These are phyloP conservation scores for Epinotia demarniana DNA, from an alignment of 2,888 invertebrate species.

Conservation along the genomic window DNA sequence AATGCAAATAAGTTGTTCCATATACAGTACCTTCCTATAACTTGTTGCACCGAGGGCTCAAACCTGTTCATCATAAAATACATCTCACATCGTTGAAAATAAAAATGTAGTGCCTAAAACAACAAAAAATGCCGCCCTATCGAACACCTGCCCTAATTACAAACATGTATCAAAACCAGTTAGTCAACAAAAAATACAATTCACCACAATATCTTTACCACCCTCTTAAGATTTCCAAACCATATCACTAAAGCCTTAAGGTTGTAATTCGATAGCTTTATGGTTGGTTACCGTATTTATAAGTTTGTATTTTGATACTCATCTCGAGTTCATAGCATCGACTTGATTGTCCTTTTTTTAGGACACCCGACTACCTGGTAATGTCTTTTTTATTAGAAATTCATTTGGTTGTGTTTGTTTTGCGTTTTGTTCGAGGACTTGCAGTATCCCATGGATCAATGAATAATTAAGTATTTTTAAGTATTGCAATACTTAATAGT, in stretches of 20 bases:
- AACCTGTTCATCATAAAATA: slow-evolving; percentile 22
- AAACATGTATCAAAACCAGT: slow-evolving; percentile 67
- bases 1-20: neutral
- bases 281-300: slow-evolving; percentile 5
- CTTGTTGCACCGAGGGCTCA: neutral
- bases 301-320: slow-evolving; percentile 52
- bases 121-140: slow-evolving; percentile 64
- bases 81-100: slow-evolving; percentile 43
- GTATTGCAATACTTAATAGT: too few relatives aligned
- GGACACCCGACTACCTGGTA: slow-evolving; percentile 67
- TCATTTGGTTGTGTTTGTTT: slow-evolving; percentile 52
- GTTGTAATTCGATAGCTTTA: slow-evolving; percentile 49
- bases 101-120: slow-evolving; percentile 53
- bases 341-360: slow-evolving; percentile 52
- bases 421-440: slow-evolving; percentile 46
- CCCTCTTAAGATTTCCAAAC: slow-evolving; percentile 8
- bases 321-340: slow-evolving; percentile 58
- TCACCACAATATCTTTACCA: slow-evolving; percentile 48
- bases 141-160: slow-evolving; percentile 79
- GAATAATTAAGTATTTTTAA: too few relatives aligned
- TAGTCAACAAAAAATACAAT: slow-evolving; percentile 58
- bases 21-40: neutral
- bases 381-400: slow-evolving; percentile 73
- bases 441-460: neutral
- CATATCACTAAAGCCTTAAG: slow-evolving; percentile 46